Conservation (phyloP, 2,113 vertebrate genomes). For the Paradoxurus hermaphroditus region DNA sequence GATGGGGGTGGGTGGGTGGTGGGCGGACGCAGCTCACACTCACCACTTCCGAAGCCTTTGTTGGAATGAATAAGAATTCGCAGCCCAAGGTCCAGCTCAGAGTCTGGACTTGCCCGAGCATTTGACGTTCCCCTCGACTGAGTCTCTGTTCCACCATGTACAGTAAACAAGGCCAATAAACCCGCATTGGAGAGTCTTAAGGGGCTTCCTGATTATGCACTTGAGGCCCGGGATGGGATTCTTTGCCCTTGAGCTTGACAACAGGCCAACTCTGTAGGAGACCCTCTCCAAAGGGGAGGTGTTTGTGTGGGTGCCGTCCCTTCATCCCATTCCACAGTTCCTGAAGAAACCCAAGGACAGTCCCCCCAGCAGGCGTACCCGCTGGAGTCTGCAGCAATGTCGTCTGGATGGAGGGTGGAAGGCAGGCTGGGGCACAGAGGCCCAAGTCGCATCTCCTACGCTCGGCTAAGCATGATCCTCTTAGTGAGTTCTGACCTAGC, state of each 20-base stretch:
- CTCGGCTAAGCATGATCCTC: not conserved
- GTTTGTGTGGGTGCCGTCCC: accelerated
- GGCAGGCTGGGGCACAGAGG: not conserved
- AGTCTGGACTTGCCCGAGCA: not conserved
- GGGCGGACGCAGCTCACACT: not conserved
- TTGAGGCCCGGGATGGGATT: not conserved
- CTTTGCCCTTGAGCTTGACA: not conserved
- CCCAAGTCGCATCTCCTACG: not conserved
- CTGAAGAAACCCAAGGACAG: not conserved
- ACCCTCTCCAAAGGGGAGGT: not conserved
- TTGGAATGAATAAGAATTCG: not conserved
- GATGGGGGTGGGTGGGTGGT: accelerated
- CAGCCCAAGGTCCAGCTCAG: not conserved
- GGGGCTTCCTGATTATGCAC: not conserved
- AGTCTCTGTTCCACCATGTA: not conserved
- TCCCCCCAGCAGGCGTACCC: not conserved
- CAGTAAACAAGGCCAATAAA: not conserved
- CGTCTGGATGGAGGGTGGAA: not conserved
- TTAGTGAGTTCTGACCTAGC: not conserved
- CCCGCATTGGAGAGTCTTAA: not conserved
- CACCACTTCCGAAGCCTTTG: not conserved
- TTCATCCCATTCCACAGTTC: not conserved
- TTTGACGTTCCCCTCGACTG: not conserved
- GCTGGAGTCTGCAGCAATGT: not conserved
- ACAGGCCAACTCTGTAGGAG: not conserved